Evolutionary conservation across 1,140 invertebrate species (phyloP).

Genomic region (Leguminivora glycinivorella): DNA sequence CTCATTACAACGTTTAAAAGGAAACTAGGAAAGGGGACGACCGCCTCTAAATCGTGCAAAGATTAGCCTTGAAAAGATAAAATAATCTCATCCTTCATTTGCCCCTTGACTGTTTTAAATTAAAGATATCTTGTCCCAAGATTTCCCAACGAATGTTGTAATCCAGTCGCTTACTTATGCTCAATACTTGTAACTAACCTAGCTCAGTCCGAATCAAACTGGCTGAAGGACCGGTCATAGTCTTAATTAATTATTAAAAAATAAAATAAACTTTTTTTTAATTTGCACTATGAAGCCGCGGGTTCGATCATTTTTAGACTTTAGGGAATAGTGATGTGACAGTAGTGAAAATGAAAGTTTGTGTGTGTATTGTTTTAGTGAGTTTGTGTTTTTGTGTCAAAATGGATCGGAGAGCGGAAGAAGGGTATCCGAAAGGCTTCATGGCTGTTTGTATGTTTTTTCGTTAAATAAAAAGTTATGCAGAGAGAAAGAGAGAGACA

Average conservation of each 20-base stretch:
- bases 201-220: conserved; percentile 5
- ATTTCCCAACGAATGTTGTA: conserved; percentile 7
- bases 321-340: conserved; percentile 6
- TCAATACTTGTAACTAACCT: conserved; percentile 18
- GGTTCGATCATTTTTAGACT: neutral
- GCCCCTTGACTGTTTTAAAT: conserved; percentile 18
- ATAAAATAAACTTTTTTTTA: neutral
- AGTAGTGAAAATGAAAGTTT: conserved; percentile 30
- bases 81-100: neutral
- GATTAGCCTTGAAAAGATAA: neutral
- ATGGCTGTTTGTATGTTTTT: conserved; percentile 65
- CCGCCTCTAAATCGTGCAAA: neutral
- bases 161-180: conserved; percentile 19
- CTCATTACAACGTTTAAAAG: neutral
- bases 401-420: conserved; percentile 42
- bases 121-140: conserved; percentile 18
- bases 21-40: too few relatives aligned
- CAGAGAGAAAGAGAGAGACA: too few relatives aligned
- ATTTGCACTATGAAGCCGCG: neutral
- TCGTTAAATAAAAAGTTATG: neutral
- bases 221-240: conserved; percentile 1
- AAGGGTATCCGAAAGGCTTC: conserved; percentile 61
- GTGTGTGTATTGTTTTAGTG: conserved; percentile 36
- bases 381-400: conserved; percentile 29
- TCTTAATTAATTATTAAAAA: neutral